Percentiles rank a stretch among this genome's conserved stretches.
Evolutionary conservation across 2,797 vertebrate genomes (phyloP).

Genomic region (Vespertilio murinus): DNA sequence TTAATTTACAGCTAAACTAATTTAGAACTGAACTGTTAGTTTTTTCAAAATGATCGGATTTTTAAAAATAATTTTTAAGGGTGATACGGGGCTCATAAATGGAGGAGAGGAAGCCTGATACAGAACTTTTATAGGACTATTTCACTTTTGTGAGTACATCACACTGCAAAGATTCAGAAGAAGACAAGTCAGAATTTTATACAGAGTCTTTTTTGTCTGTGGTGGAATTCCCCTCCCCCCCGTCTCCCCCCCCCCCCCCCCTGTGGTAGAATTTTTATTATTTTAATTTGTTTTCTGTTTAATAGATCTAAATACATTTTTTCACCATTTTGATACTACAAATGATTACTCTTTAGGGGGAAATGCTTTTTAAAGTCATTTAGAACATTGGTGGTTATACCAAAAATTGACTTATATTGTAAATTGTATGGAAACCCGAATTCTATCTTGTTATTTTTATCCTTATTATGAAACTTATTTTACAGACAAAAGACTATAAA

Average conservation of each 20-base stretch:
- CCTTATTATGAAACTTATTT: slow-evolving; percentile 49
- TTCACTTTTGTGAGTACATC: slow-evolving; percentile 3
- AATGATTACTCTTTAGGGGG: neutral
- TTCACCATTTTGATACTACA: too few species aligned
- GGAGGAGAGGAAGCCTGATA: neutral
- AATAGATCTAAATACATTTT: too few species aligned
- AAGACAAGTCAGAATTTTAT: slow-evolving; percentile 33
- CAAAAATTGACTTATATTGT: neutral
- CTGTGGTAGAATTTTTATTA: slow-evolving; percentile 31
- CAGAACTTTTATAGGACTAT: neutral
- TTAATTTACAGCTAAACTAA: slow-evolving; percentile 36
- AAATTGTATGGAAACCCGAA: neutral
- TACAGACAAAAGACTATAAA: slow-evolving; percentile 19
- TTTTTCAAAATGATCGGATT: slow-evolving; percentile 20
- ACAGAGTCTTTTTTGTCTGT: neutral
- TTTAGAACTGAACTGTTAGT: neutral
- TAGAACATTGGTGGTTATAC: slow-evolving; percentile 15
- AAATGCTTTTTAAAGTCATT: slow-evolving; percentile 42
- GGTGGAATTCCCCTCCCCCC: too few species aligned
- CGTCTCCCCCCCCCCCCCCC: too few species aligned
- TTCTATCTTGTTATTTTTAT: slow-evolving; percentile 49
- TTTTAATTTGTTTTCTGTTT: slow-evolving; percentile 37
- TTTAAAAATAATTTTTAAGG: slow-evolving; percentile 37
- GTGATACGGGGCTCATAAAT: neutral
- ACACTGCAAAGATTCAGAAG: slow-evolving; percentile 15